These are phyloP conservation scores for Parnassius smintheus DNA, from an alignment of 2,888 invertebrate species.

Conservation along the genomic window DNA sequence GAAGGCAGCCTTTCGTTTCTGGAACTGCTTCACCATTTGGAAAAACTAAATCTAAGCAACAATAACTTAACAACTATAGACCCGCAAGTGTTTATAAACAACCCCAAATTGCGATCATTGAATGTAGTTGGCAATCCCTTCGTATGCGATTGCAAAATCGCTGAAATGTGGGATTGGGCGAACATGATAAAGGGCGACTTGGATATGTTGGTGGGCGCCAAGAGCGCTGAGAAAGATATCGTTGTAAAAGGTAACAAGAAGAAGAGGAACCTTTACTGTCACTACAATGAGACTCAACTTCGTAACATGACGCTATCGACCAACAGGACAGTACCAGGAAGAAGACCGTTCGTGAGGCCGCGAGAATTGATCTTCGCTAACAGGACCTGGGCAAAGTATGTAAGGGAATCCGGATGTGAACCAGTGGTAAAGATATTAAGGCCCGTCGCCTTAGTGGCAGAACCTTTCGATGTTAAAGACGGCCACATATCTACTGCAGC, in stretches of 20 bases:
- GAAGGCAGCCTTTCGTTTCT: slow-evolving; percentile 79
- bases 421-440: slow-evolving; percentile 74
- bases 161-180: slow-evolving; percentile 88
- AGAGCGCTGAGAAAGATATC: slow-evolving; percentile 82
- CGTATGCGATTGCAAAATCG: slow-evolving; percentile 85
- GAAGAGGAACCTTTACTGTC: slow-evolving; percentile 83
- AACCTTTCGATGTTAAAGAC: slow-evolving; percentile 42
- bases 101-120: slow-evolving; percentile 81
- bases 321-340: slow-evolving; percentile 77
- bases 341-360: slow-evolving; percentile 80
- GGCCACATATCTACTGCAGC: slow-evolving; percentile 50
- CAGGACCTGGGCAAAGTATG: slow-evolving; percentile 87
- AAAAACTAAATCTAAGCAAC: slow-evolving; percentile 83
- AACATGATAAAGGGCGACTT: slow-evolving; percentile 83
- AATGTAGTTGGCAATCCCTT: slow-evolving; percentile 86
- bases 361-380: slow-evolving; percentile 81
- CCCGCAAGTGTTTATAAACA: slow-evolving; percentile 77
- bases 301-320: slow-evolving; percentile 69
- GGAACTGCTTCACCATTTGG: slow-evolving; percentile 76
- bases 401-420: slow-evolving; percentile 84
- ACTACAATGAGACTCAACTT: slow-evolving; percentile 81
- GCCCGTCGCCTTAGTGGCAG: slow-evolving; percentile 62
- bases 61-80: slow-evolving; percentile 83
- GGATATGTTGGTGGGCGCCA: slow-evolving; percentile 84
- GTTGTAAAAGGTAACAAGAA: slow-evolving; percentile 83